Evolutionary conservation across 1,140 invertebrate species (phyloP).

Genomic region (Drosophila hydei): DNA sequence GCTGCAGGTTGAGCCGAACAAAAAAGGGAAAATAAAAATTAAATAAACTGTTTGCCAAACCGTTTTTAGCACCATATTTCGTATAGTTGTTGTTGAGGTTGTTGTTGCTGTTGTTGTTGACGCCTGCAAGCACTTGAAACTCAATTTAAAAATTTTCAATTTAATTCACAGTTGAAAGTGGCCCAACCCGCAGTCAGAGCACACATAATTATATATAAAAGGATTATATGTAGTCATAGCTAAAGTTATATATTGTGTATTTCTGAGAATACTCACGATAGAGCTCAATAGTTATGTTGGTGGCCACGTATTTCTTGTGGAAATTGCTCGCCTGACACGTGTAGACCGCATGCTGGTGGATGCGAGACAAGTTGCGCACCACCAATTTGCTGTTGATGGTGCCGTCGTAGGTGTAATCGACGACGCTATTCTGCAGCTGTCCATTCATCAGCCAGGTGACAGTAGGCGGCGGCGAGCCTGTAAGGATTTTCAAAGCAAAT

Average conservation of each 20-base stretch:
- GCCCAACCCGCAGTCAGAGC: slow-evolving; percentile 11
- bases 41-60: slow-evolving; percentile 69
- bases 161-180: slow-evolving; percentile 29
- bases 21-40: slow-evolving; percentile 47
- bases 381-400: slow-evolving; percentile 84
- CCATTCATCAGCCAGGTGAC: slow-evolving; percentile 94
- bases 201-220: not conserved
- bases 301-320: slow-evolving; percentile 88
- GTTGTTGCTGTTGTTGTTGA: slow-evolving; percentile 5
- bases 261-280: slow-evolving; percentile 87
- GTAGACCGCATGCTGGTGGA: slow-evolving; percentile 91
- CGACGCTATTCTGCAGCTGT: slow-evolving; percentile 86
- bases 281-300: slow-evolving; percentile 88
- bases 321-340: slow-evolving; percentile 94
- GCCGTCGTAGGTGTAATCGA: slow-evolving; percentile 82
- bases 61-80: slow-evolving; percentile 68
- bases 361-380: slow-evolving; percentile 86
- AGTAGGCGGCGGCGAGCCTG: slow-evolving; percentile 92
- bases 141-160: slow-evolving; percentile 34
- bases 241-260: slow-evolving; percentile 1
- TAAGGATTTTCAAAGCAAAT: slow-evolving; percentile 66
- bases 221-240: not conserved
- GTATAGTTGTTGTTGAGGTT: slow-evolving; percentile 4
- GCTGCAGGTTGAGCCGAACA: slow-evolving; percentile 26
- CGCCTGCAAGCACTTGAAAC: slow-evolving; percentile 28